Evolutionary conservation across 2,888 invertebrate species (phyloP).

Genomic region (Dicyrtomina minuta): DNA sequence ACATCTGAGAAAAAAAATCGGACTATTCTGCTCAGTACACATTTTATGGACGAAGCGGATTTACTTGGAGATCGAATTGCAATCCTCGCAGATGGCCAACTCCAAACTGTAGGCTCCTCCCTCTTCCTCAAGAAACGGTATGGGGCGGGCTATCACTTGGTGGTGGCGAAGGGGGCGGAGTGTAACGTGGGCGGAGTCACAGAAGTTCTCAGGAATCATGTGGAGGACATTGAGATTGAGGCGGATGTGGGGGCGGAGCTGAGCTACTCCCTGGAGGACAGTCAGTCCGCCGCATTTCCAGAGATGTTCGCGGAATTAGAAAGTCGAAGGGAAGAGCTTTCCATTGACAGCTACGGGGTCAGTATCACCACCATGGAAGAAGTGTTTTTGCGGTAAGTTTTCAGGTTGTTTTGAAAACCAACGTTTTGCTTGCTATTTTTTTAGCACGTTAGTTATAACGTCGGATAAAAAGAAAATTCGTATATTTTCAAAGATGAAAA

Average conservation of each 20-base stretch:
- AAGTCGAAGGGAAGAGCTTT: constrained; percentile 61
- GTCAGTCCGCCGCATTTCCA: constrained; percentile 66
- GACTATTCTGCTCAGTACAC: constrained; percentile 84
- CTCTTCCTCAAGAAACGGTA: constrained; percentile 73
- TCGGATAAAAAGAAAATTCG: too few species aligned
- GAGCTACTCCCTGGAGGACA: constrained; percentile 68
- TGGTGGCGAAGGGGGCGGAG: constrained; percentile 65
- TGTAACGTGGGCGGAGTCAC: constrained; percentile 61
- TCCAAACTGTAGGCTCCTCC: constrained; percentile 78
- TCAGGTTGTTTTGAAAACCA: too few species aligned
- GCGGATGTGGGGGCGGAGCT: constrained; percentile 75
- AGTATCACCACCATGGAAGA: constrained; percentile 84
- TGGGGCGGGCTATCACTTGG: constrained; percentile 75
- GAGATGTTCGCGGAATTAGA: constrained; percentile 70
- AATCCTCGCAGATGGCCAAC: constrained; percentile 73
- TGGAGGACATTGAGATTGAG: constrained; percentile 68
- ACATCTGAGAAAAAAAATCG: constrained; percentile 65
- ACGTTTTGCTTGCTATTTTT: too few species aligned
- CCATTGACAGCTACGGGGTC: constrained; percentile 78
- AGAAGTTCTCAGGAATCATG: constrained; percentile 63
- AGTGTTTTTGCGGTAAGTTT: constrained; percentile 72
- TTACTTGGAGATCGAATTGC: constrained; percentile 86
- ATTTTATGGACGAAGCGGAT: constrained; percentile 95
- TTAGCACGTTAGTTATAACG: too few species aligned
- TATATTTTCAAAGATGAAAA: too few species aligned